Conservation (phyloP, 2,113 vertebrate species). For the Anarrhichthys ocellatus region DNA sequence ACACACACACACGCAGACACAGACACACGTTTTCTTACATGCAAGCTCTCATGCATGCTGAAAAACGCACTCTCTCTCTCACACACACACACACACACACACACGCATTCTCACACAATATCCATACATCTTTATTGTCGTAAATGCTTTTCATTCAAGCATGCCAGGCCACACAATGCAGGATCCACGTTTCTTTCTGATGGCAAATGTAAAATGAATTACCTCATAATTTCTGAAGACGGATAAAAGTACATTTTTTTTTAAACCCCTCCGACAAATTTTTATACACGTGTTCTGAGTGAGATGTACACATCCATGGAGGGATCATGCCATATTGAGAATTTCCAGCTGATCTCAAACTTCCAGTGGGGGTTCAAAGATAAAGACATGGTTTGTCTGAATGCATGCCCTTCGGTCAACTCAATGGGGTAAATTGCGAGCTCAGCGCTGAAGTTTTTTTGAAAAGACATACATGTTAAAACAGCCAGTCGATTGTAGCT, state of each 20-base stretch:
- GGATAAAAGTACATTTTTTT: conserved; percentile 32
- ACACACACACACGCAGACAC: conserved; percentile 4
- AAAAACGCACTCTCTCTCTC: conserved; percentile 9
- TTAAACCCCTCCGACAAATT: conserved; percentile 42
- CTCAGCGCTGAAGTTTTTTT: conserved; percentile 18
- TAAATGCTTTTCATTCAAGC: conserved; percentile 82
- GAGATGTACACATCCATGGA: conserved; percentile 70
- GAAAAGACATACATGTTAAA: not conserved
- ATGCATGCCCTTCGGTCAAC: conserved; percentile 62
- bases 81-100: conserved; percentile 8
- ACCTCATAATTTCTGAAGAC: conserved; percentile 33
- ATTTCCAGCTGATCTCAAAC: conserved; percentile 55
- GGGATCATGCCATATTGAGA: conserved; percentile 74
- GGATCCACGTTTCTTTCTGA: conserved; percentile 57
- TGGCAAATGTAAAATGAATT: conserved; percentile 67
- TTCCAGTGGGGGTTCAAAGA: conserved; percentile 68
- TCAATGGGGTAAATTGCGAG: conserved; percentile 11
- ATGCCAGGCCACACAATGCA: conserved; percentile 86
- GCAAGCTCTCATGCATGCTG: conserved; percentile 63
- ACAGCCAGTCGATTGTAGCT: not conserved
- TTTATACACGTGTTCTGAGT: conserved; percentile 33
- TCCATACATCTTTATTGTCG: conserved; percentile 52
- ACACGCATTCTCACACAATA: conserved; percentile 40
- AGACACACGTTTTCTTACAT: conserved; percentile 48
- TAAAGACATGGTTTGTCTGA: conserved; percentile 71